Base-by-base conservation (phyloP, 2,888 invertebrate genomes). In the Phytoseiulus persimilis region DNA sequence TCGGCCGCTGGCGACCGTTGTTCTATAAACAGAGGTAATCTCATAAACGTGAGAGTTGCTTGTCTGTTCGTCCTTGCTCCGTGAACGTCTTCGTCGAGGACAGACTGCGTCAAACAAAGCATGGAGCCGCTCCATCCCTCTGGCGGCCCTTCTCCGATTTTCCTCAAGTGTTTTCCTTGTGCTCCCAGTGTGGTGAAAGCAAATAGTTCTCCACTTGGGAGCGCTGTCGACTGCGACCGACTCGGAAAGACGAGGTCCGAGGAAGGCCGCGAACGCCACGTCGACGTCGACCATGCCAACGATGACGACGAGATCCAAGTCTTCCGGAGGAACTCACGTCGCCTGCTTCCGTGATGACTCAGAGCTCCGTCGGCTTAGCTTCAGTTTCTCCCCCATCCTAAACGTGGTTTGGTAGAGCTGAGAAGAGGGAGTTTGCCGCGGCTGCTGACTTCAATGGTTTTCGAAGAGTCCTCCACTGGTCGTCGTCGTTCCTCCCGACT, bases 21-120 rank as follows among this genome's bases (percentile, higher is more conserved):
- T 28, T 65, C 65, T 65, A 65, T 65, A 65, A 65, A 65, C 65
- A 65, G 65, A 65, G 18, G 11, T 65, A 65, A 65, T 65, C 65
- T 65, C 65, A 65, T 65, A 65, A 65, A 65, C 65, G 65, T 65
- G 65, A 65, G 65, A 65, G 65, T 65, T 65, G 65, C 65, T 65
- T 28, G 65, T 65, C 65, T 65, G 9, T 65, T 65, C 65, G 65
- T 65, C 65, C 65, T 65, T 65, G 65, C 65, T 65, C 18, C 65
- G 65, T 65, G 65, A 65, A 23, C 65, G 5, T 18, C 9, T 65
- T 28, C 65, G 65, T 18, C 18, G 65, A 65, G 65, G 14, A 65
- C 65, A 23, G 18, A 65, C 23, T 65, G 18, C 65, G 65, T n/a
- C n/a, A n/a, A 65, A 14, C 65, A 65, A 28, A 65, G 65, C 65